Evolutionary conservation across 2,797 vertebrate species (phyloP).

Genomic region (Danionella dracula): DNA sequence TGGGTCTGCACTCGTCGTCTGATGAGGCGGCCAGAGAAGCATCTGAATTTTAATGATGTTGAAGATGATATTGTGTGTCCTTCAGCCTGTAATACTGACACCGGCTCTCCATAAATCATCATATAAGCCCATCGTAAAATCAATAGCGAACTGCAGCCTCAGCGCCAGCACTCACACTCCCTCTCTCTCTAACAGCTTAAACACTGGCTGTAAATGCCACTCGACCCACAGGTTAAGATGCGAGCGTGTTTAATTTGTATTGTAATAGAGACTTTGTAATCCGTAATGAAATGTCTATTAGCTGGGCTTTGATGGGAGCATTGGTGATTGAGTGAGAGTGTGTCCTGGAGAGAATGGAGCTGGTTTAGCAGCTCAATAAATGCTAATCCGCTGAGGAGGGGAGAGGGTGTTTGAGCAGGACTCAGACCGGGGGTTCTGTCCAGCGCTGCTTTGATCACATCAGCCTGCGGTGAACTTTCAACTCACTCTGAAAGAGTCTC

Average conservation of each 20-base stretch:
- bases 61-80: slow-evolving; percentile 99
- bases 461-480: slow-evolving; percentile 47
- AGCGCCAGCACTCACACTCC: slow-evolving; percentile 97
- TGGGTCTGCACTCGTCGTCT: slow-evolving; percentile 72
- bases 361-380: slow-evolving; percentile 98
- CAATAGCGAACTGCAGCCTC: slow-evolving; percentile 99
- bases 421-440: slow-evolving; percentile 80
- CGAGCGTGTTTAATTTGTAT: slow-evolving; percentile 98
- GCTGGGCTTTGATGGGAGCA: slow-evolving; percentile 94
- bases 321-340: slow-evolving; percentile 97
- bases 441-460: slow-evolving; percentile 79
- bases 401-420: slow-evolving; percentile 93
- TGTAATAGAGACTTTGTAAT: slow-evolving; percentile 98
- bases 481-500: background rate
- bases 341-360: slow-evolving; percentile 86
- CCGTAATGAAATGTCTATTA: slow-evolving; percentile 98
- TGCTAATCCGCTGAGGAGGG: slow-evolving; percentile 99
- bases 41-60: slow-evolving; percentile 99
- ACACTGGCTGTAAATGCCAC: slow-evolving; percentile 87
- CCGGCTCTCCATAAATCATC: slow-evolving; percentile 99
- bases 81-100: slow-evolving; percentile 99
- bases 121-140: slow-evolving; percentile 99
- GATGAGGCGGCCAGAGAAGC: slow-evolving; percentile 74
- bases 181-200: slow-evolving; percentile 94
- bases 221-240: slow-evolving; percentile 94